These are phyloP conservation scores for Mastomys natalensis DNA, from an alignment of 2,113 vertebrate species.

Conservation along the genomic window DNA sequence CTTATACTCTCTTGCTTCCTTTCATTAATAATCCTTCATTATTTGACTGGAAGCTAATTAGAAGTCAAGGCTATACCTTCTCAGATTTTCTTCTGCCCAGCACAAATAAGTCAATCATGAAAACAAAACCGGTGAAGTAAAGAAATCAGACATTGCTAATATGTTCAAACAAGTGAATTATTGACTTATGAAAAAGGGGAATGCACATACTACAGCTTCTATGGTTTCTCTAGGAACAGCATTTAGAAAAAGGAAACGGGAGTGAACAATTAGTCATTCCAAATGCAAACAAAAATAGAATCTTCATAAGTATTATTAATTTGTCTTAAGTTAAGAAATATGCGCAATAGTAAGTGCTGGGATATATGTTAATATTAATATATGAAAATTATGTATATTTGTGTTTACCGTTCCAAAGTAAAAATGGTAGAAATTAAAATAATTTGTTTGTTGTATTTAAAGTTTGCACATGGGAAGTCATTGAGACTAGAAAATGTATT, in stretches of 20 bases:
- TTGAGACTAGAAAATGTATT: conserved; percentile 8
- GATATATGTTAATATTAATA: background rate
- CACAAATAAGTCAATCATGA: background rate
- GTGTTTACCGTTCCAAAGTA: background rate
- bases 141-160: background rate
- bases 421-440: background rate
- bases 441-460: conserved; percentile 10
- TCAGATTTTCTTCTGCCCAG: background rate
- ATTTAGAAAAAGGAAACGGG: conserved; percentile 7
- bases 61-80: background rate
- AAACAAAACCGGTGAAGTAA: background rate
- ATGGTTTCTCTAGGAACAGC: background rate
- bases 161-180: conserved; percentile 29
- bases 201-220: background rate
- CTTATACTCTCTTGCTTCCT: background rate
- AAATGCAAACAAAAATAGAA: background rate
- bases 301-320: background rate
- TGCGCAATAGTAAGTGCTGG: background rate
- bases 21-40: background rate
- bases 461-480: background rate
- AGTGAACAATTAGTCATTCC: conserved; percentile 1
- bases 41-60: background rate
- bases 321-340: conserved; percentile 17
- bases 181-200: background rate
- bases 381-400: background rate